Evolutionary conservation across 2,888 invertebrate species (phyloP).

Genomic region (Agrochola litura): DNA sequence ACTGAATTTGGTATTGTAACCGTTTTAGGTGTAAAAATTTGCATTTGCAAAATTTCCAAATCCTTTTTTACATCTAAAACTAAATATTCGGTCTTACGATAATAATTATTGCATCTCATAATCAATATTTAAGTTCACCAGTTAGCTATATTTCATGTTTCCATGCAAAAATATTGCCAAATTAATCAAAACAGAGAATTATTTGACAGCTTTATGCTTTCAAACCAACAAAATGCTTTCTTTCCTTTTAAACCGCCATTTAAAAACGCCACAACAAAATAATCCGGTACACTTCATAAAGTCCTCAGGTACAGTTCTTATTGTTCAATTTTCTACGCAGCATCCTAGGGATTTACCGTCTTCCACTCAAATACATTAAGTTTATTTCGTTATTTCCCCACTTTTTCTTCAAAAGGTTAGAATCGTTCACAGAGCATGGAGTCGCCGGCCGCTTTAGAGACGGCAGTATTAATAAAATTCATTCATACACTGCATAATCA

Average conservation of each 20-base stretch:
- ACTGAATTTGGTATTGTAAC: no score
- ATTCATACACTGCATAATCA: background rate
- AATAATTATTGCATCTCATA: no score
- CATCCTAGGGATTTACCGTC: conserved; percentile 60
- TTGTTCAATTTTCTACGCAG: conserved; percentile 69
- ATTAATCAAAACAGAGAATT: no score
- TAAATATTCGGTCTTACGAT: no score
- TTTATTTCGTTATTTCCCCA: conserved; percentile 14
- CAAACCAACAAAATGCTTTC: background rate
- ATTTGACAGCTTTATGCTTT: background rate
- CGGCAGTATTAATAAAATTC: background rate
- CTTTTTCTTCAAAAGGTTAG: conserved; percentile 5
- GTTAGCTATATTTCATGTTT: no score
- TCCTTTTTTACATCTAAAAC: no score
- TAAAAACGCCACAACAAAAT: background rate
- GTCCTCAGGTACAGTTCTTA: conserved; percentile 58
- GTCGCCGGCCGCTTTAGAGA: background rate
- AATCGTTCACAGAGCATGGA: background rate
- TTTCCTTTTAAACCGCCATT: background rate
- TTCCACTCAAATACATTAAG: conserved; percentile 61
- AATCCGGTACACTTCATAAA: conserved; percentile 25
- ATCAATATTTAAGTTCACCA: no score
- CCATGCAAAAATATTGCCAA: no score
- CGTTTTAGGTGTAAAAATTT: no score
- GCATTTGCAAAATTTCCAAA: no score